Evolutionary conservation across 2,113 vertebrate genomes (phyloP).

Genomic region (Mastomys natalensis): DNA sequence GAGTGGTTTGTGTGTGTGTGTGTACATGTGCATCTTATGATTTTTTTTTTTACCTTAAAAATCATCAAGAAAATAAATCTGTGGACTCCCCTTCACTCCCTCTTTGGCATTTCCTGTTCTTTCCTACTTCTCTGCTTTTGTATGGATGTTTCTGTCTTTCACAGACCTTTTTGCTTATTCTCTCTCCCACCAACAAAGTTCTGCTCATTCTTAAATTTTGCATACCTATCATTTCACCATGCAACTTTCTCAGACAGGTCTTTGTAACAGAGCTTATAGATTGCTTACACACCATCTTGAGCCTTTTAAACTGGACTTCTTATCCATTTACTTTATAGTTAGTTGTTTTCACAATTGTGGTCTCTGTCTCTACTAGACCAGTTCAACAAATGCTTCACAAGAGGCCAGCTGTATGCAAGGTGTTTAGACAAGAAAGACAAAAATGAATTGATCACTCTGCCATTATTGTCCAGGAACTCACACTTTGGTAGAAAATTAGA

Average conservation of each 20-base stretch:
- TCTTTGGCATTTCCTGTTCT: background rate
- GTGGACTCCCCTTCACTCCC: background rate
- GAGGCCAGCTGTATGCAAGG: background rate
- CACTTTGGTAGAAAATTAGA: background rate
- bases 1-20: no score
- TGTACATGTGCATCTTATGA: background rate
- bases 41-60: background rate
- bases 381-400: conserved; percentile 21
- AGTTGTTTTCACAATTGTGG: conserved; percentile 20
- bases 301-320: conserved; percentile 36
- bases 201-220: conserved; percentile 33
- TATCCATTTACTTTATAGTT: background rate
- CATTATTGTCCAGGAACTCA: background rate
- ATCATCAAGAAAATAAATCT: background rate
- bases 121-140: background rate
- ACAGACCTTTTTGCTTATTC: background rate
- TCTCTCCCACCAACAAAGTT: background rate
- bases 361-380: background rate
- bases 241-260: background rate
- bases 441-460: conserved; percentile 39
- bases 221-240: background rate
- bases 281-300: conserved; percentile 19
- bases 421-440: background rate
- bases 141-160: background rate
- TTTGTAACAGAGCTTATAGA: background rate